These are phyloP conservation scores for Lymantria monacha DNA, from an alignment of 2,888 invertebrate genomes.

Conservation along the genomic window DNA sequence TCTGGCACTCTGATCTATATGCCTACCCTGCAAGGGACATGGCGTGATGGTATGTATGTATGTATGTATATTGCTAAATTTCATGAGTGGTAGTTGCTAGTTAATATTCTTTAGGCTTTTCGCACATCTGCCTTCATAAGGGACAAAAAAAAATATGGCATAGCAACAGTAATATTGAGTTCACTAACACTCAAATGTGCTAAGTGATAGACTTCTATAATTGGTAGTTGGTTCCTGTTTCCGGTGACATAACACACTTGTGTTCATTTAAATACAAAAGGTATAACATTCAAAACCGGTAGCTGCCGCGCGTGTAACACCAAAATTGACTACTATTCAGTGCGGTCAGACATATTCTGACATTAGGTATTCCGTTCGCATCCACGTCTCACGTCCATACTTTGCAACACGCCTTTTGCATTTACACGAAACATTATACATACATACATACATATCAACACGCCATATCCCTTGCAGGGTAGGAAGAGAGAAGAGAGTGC, in stretches of 20 bases:
- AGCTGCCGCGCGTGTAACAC: constrained; percentile 39
- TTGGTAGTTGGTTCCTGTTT: constrained; percentile 63
- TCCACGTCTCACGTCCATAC: constrained; percentile 13
- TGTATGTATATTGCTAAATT: too few species aligned
- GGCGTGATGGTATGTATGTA: too few species aligned
- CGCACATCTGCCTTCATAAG: too few species aligned
- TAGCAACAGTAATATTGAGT: not conserved
- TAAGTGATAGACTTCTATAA: constrained; percentile 40
- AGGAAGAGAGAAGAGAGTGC: too few species aligned
- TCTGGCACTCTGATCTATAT: too few species aligned
- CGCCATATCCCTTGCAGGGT: too few species aligned
- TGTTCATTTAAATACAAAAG: constrained; percentile 67
- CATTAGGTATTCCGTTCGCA: constrained; percentile 33
- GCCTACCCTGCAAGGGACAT: too few species aligned
- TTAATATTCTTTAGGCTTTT: too few species aligned
- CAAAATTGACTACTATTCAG: constrained; percentile 29
- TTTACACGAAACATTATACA: not conserved
- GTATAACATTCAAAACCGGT: constrained; percentile 44
- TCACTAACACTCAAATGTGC: not conserved
- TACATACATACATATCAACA: too few species aligned
- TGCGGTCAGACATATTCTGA: constrained; percentile 1
- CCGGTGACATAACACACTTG: constrained; percentile 49
- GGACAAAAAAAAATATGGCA: too few species aligned
- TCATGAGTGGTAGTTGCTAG: too few species aligned
- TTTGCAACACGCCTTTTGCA: constrained; percentile 9